Conservation (phyloP, 1,140 invertebrate species). For the Drosophila lini region DNA sequence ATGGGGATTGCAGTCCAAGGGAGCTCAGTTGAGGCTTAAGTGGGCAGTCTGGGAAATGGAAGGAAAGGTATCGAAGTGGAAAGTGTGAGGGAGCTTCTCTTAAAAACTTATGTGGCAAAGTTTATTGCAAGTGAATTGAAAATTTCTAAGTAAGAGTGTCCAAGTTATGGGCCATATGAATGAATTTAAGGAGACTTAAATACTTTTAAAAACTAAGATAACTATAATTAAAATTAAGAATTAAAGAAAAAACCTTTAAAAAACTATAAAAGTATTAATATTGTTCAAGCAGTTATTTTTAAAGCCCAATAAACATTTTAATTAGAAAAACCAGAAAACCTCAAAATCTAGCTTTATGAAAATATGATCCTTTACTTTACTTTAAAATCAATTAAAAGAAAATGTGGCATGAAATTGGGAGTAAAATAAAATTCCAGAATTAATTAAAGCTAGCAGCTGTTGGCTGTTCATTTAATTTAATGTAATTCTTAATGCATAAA, state of each 20-base stretch:
- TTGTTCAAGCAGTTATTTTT: too few species aligned
- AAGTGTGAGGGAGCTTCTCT: neutral
- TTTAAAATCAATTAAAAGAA: neutral
- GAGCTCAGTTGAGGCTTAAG: neutral
- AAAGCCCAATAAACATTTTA: too few species aligned
- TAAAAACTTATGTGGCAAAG: neutral
- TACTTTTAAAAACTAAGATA: neutral
- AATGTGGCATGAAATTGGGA: constrained; percentile 1
- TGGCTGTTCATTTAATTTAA: neutral
- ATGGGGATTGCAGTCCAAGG: neutral
- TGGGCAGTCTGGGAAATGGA: constrained; percentile 3
- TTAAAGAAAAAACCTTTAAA: too few species aligned
- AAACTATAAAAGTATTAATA: too few species aligned
- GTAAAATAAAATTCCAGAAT: neutral
- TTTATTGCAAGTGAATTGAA: neutral
- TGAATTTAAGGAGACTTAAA: neutral
- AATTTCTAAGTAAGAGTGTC: neutral
- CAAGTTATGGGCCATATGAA: neutral
- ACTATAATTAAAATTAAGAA: neutral
- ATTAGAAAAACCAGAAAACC: too few species aligned
- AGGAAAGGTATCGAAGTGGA: neutral
- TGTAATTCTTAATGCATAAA: constrained; percentile 16
- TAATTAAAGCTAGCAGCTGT: neutral
- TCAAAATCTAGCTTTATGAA: neutral
- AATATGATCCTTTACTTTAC: too few species aligned